phyloP scores from a whole-genome alignment of 1,140 invertebrate species.

The Trinorchestia longiramus region DNA sequence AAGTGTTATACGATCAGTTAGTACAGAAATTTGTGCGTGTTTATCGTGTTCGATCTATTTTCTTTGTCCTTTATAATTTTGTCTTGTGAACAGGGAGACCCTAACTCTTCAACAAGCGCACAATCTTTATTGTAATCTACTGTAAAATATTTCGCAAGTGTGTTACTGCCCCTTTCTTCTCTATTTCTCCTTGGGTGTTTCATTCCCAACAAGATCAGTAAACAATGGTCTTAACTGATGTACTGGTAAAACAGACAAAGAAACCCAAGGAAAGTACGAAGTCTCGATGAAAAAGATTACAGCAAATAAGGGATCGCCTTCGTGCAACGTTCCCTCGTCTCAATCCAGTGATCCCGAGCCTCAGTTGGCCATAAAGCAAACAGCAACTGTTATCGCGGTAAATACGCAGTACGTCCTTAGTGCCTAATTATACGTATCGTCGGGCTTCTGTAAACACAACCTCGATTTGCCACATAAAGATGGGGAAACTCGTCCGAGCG shows the following conservation, averaged over 20 bases:
- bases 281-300: not conserved
- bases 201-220: not conserved
- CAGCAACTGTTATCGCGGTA: conserved; percentile 27
- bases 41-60: too few relatives aligned
- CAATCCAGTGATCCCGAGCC: not conserved
- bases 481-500: not conserved
- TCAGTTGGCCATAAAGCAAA: not conserved
- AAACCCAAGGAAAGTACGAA: not conserved
- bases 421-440: conserved; percentile 33
- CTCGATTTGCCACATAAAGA: conserved; percentile 47
- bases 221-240: not conserved
- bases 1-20: too few relatives aligned
- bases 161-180: not conserved
- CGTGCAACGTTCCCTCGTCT: not conserved
- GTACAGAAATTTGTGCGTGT: too few relatives aligned
- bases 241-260: not conserved
- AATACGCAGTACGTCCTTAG: conserved; percentile 33
- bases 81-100: not conserved
- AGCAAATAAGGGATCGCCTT: not conserved
- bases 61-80: not conserved
- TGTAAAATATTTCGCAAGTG: not conserved
- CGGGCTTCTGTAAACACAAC: conserved; percentile 33
- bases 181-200: not conserved
- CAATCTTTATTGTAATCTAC: not conserved
- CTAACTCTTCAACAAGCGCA: not conserved